A percentile compares a stretch with the other conserved stretches of the same genome.
These are phyloP conservation scores for Neodon shergylaensis DNA, from an alignment of 2,113 vertebrate genomes.

Conservation along the genomic window DNA sequence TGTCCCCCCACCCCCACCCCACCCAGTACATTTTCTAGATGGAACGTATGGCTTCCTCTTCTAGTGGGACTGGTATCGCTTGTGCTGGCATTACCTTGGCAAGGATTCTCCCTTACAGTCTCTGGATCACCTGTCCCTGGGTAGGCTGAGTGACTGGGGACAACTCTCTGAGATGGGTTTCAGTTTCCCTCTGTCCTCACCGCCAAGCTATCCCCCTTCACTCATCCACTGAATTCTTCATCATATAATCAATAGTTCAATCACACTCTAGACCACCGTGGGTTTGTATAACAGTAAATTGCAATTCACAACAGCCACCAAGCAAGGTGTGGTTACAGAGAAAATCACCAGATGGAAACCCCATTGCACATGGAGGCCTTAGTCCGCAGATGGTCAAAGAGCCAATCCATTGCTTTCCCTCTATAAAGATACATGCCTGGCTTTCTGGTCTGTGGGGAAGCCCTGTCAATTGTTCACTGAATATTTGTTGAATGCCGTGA, in stretches of 20 bases:
- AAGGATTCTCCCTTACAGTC: conserved; percentile 10
- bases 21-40: conserved; percentile 52
- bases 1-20: too few species aligned
- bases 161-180: neutral
- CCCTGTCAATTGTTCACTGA: neutral
- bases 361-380: neutral
- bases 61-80: conserved; percentile 9
- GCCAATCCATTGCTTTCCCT: neutral
- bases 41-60: conserved; percentile 61
- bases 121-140: neutral
- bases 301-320: neutral
- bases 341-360: neutral
- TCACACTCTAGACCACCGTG: neutral
- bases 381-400: neutral
- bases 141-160: neutral
- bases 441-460: neutral
- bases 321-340: neutral
- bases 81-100: conserved; percentile 12
- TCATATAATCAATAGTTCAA: neutral
- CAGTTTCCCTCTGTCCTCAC: neutral
- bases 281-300: neutral
- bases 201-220: neutral
- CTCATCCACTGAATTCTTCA: neutral
- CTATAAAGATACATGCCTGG: neutral
- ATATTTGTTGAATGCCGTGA: conserved; percentile 13